Base-by-base conservation (phyloP, 35 echinoderm and acorn worm genomes). In the Ptychodera flava region DNA sequence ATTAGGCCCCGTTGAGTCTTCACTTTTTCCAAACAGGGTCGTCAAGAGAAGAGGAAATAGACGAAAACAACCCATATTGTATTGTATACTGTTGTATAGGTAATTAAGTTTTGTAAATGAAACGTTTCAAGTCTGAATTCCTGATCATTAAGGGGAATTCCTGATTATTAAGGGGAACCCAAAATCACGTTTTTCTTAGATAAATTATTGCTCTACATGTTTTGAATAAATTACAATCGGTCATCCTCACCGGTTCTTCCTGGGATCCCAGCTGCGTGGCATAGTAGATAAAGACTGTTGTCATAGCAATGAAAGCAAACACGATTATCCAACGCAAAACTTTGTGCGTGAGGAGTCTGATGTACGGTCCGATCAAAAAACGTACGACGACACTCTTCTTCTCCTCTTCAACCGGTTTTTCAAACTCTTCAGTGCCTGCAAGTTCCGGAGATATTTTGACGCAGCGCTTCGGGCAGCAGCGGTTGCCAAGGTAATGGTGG, bases 171-270 rank as follows among this genome's bases (percentile, higher is more conserved):
- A n/a, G n/a, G n/a, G n/a, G n/a, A n/a, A n/a, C n/a, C n/a, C n/a
- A n/a, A n/a, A n/a, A n/a, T n/a, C n/a, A n/a, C n/a, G n/a, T n/a
- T n/a, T n/a, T n/a, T n/a, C n/a, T n/a, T n/a, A n/a, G n/a, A n/a
- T n/a, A n/a, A n/a, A n/a, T n/a, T n/a, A n/a, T n/a, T n/a, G n/a
- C n/a, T n/a, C n/a, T n/a, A n/a, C n/a, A n/a, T n/a, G n/a, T n/a
- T n/a, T n/a, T n/a, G n/a, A n/a, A n/a, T n/a, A n/a, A n/a, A n/a
- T n/a, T n/a, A n/a, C n/a, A n/a, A n/a, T n/a, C n/a, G n/a, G n/a
- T n/a, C n/a, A n/a, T n/a, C n/a, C 80, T 81, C n/a, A 81, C 80
- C 14, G 33, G 31, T 81, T 34, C 31, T 81, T 81, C 80, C 28
- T 31, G 16, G 35, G 80, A 81, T 32, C 35, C 80, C 16, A 81